A percentile compares a stretch with the other conserved stretches of the same genome.
Conservation (phyloP, 2,797 vertebrate species). For the Eptatretus atami region DNA sequence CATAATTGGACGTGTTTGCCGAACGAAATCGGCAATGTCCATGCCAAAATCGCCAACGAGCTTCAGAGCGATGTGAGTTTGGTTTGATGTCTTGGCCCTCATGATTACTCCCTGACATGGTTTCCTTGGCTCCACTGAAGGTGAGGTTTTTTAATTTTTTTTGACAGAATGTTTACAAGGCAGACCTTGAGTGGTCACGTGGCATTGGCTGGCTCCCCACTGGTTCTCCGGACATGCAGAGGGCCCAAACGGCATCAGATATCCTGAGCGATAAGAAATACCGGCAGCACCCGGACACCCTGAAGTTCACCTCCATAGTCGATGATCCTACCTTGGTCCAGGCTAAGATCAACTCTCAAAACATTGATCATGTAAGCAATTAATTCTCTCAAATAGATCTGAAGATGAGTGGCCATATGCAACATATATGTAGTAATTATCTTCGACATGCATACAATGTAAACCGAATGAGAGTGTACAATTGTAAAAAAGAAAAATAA, state of each 20-base stretch:
- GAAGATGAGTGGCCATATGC: no score
- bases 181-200: constrained; percentile 79
- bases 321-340: constrained; percentile 33
- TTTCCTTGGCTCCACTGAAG: no score
- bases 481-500: no score
- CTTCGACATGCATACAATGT: no score
- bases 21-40: constrained; percentile 6
- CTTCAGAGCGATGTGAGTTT: constrained; percentile 8
- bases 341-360: constrained; percentile 43
- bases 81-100: no score
- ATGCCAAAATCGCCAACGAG: constrained; percentile 7
- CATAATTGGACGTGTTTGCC: constrained; percentile 8
- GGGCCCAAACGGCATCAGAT: constrained; percentile 51
- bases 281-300: constrained; percentile 25
- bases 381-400: no score
- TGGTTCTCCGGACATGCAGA: constrained; percentile 57
- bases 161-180: constrained; percentile 40
- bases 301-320: constrained; percentile 33
- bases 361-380: constrained; percentile 33
- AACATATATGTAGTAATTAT: no score
- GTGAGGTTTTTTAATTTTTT: background rate
- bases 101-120: no score
- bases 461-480: no score
- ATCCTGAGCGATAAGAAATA: constrained; percentile 46
- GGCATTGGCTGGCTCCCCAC: constrained; percentile 67